Evolutionary conservation across 2,113 vertebrate species (phyloP), one percentile per base, ranked within the genome.

Genomic region (Larimichthys polyactis): DNA sequence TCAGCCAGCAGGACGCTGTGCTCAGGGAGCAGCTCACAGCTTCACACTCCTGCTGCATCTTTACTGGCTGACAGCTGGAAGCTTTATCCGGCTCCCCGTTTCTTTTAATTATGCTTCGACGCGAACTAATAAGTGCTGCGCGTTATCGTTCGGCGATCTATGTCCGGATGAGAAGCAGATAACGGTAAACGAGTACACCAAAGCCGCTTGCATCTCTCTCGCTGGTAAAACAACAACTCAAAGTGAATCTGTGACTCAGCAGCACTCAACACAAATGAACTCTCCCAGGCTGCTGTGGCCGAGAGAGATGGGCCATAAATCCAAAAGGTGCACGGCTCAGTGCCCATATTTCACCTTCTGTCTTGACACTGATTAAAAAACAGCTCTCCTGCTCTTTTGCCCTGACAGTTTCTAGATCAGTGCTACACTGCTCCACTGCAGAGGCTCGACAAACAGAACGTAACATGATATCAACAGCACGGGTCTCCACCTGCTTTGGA

Each of bases 191-290:
- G 22, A 27, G 36, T 27, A 36, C 40, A 52, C n/a, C 14, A 32
- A 14, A 51, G 19, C 11, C 24, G 48, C 19, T 58, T 17, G 20
- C 48, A 46, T 44, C 57, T 14, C 19, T 46, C 48, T 65, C 54
- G 24, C 0, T 4, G 44, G 4, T 12, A 22, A 63, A 71, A 54
- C 48, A 44, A 66, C 51, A 29, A 48, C 17, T 75, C 22, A 52
- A 19, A 67, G 60, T 27, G 36, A 64, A 48, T 54, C 29, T 63
- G 55, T 68, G 70, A 86, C 58, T 88, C 75, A 79, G 83, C 81
- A 80, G 78, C 84, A 78, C 67, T 90, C 60, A 68, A 11, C 36
- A 77, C 71, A 73, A 68, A 78, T 67, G 20, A 86, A 74, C 43
- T 6, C 36, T 22, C 68, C 22, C 14, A 49, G 59, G 32, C 59